Percentiles rank a stretch among this genome's conserved stretches.
Conservation (phyloP, 2,113 vertebrate species). For the Casuarius casuarius region DNA sequence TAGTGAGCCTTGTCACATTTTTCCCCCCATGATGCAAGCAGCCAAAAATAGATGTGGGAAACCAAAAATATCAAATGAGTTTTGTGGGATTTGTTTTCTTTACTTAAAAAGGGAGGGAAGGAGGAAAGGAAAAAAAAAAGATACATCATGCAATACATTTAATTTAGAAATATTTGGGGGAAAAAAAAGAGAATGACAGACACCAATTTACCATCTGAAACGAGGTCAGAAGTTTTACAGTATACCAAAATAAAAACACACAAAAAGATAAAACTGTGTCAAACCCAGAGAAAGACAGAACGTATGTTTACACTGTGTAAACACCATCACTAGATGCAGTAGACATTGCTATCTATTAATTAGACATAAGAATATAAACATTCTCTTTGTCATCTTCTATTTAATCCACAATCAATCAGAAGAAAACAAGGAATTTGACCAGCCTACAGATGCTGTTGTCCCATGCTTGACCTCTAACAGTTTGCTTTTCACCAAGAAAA, state of each 20-base stretch:
- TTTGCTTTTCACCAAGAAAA: neutral
- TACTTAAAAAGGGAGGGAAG: slow-evolving; percentile 31
- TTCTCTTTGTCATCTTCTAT: neutral
- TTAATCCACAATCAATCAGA: neutral
- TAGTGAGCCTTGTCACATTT: neutral
- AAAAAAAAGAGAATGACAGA: neutral
- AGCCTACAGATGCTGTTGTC: neutral
- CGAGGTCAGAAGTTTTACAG: neutral
- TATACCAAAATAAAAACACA: neutral
- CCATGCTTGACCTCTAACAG: neutral
- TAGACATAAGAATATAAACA: neutral
- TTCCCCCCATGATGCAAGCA: neutral
- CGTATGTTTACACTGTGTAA: neutral
- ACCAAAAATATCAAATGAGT: slow-evolving; percentile 9
- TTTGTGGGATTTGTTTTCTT: slow-evolving; percentile 19
- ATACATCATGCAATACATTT: neutral
- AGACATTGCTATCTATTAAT: neutral
- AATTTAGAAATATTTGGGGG: neutral
- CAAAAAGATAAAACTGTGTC: neutral
- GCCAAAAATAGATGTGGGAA: slow-evolving; percentile 40
- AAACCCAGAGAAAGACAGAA: neutral
- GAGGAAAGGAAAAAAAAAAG: neutral
- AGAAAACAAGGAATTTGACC: neutral
- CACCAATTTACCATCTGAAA: neutral
- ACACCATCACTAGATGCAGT: neutral